phyloP scores from a whole-genome alignment of 2,113 vertebrate genomes.

The Micronycteris hirsuta region DNA sequence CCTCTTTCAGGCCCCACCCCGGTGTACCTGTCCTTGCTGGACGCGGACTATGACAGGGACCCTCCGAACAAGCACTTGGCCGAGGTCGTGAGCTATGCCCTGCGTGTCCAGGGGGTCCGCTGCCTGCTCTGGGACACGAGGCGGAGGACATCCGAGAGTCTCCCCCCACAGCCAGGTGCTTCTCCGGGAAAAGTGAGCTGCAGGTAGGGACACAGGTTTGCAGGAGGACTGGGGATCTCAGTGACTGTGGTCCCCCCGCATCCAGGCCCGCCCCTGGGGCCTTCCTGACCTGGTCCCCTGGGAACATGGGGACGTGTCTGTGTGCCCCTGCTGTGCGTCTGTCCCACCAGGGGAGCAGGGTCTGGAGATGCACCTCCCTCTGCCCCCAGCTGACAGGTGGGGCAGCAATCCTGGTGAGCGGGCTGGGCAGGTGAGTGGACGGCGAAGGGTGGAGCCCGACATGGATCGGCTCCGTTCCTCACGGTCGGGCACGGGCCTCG shows the following conservation, averaged over 20 bases:
- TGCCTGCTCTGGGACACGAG: constrained; percentile 83
- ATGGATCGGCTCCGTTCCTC: too few species aligned
- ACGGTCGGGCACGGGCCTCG: too few species aligned
- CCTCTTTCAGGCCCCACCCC: constrained; percentile 54
- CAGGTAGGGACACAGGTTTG: constrained; percentile 76
- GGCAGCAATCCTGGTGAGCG: too few species aligned
- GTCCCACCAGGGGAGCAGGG: background rate
- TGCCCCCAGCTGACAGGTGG: too few species aligned
- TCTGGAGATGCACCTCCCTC: background rate
- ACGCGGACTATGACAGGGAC: constrained; percentile 80
- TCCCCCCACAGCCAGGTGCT: constrained; percentile 69
- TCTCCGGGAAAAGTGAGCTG: constrained; percentile 77
- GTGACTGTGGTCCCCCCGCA: too few species aligned
- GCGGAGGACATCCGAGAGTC: constrained; percentile 76
- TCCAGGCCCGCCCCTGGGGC: too few species aligned
- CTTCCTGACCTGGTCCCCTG: background rate
- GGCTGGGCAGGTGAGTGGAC: too few species aligned
- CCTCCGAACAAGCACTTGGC: constrained; percentile 66
- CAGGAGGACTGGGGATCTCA: too few species aligned
- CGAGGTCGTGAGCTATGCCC: constrained; percentile 79
- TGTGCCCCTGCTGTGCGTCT: too few species aligned
- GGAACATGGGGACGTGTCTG: background rate
- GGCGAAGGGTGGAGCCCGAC: too few species aligned
- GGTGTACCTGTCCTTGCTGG: constrained; percentile 82
- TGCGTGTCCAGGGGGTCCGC: constrained; percentile 76